Evolutionary conservation across 2,888 invertebrate genomes (phyloP).

Genomic region (Drosophila mimetica): DNA sequence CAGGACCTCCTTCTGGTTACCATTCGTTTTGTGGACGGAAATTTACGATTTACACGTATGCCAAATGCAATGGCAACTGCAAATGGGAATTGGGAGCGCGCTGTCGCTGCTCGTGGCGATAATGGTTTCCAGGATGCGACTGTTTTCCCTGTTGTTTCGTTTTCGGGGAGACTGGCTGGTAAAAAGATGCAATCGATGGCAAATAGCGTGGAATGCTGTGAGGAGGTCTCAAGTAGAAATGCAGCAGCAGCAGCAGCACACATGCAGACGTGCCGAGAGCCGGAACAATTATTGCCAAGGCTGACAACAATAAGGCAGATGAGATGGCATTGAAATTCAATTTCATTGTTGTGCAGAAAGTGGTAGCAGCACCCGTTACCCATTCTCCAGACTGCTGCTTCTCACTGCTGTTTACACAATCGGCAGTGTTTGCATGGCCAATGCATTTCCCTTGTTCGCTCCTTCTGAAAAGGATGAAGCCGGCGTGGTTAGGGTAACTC

Average conservation of each 20-base stretch:
- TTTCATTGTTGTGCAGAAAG: constrained; percentile 48
- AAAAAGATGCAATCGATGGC: constrained; percentile 32
- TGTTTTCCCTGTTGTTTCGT: constrained; percentile 26
- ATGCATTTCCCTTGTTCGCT: constrained; percentile 34
- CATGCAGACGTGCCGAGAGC: constrained; percentile 48
- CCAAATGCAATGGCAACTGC: constrained; percentile 64
- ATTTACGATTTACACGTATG: constrained; percentile 80
- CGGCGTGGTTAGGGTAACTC: constrained; percentile 11
- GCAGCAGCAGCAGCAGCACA: constrained; percentile 53
- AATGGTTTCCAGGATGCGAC: constrained; percentile 60
- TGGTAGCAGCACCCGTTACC: neutral
- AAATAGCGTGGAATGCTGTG: constrained; percentile 40
- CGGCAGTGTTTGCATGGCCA: constrained; percentile 43
- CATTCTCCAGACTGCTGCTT: constrained; percentile 6
- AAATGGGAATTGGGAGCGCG: constrained; percentile 43
- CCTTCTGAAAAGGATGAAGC: constrained; percentile 10
- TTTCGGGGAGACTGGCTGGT: neutral
- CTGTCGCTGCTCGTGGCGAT: constrained; percentile 50
- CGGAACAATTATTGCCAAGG: constrained; percentile 71
- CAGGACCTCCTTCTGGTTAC: constrained; percentile 28
- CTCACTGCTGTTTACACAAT: constrained; percentile 53
- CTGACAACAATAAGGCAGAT: constrained; percentile 35
- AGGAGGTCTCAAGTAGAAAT: constrained; percentile 54
- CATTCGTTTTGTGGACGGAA: constrained; percentile 67
- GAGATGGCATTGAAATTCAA: constrained; percentile 68